These are phyloP conservation scores for Musca domestica DNA, from an alignment of 1,140 invertebrate species.

Conservation along the genomic window DNA sequence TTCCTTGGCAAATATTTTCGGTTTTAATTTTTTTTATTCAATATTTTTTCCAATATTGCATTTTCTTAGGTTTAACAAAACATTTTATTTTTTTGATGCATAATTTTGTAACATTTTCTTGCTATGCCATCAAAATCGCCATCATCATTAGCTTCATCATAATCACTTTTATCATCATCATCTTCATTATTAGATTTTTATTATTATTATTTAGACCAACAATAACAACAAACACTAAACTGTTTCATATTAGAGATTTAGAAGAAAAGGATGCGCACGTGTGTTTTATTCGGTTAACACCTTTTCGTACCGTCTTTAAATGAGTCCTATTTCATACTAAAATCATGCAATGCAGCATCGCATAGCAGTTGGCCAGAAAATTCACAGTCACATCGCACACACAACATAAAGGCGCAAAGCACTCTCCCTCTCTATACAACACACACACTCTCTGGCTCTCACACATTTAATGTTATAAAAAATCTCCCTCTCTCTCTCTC, in stretches of 20 bases:
- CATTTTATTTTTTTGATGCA: no score
- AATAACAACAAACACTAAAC: background rate
- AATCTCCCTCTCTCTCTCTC: background rate
- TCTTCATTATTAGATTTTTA: background rate
- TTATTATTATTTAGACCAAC: background rate
- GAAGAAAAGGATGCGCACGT: slow-evolving; percentile 8
- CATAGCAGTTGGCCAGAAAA: background rate
- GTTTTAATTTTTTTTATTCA: no score
- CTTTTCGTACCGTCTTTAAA: slow-evolving; percentile 22
- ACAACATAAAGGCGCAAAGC: background rate
- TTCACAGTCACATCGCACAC: background rate
- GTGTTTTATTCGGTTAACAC: background rate
- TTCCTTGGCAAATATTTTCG: no score
- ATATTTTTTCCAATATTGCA: no score
- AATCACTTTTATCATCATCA: background rate
- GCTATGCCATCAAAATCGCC: background rate
- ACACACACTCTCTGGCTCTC: background rate
- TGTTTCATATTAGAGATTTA: background rate
- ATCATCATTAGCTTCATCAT: background rate
- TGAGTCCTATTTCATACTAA: slow-evolving; percentile 22
- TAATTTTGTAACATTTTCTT: background rate
- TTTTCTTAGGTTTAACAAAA: no score
- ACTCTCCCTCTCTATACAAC: background rate
- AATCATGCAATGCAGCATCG: slow-evolving; percentile 15
- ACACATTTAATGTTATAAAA: background rate